Evolutionary conservation across 2,113 vertebrate species (phyloP).

Genomic region (Ovibos moschatus): DNA sequence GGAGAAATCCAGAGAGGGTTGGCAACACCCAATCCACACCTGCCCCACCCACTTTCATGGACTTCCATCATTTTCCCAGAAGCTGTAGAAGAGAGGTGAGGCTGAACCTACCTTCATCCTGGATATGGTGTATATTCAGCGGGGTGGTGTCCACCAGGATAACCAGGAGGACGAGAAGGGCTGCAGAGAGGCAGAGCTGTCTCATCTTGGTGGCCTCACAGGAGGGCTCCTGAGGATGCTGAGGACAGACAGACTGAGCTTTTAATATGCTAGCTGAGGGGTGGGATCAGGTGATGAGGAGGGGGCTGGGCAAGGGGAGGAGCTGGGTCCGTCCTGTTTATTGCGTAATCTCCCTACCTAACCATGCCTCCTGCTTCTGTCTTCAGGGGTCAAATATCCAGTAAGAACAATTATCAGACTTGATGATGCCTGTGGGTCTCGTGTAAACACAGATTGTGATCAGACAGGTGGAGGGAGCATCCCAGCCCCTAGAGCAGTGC

Average conservation of each 20-base stretch:
- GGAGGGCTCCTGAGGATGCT: background rate
- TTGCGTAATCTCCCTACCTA: background rate
- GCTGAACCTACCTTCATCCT: background rate
- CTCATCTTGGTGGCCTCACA: background rate
- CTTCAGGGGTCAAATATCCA: background rate
- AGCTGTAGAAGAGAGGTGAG: background rate
- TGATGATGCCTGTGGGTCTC: background rate
- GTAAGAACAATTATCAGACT: background rate
- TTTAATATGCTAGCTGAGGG: background rate
- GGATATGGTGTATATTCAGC: accelerated
- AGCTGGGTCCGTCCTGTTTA: background rate
- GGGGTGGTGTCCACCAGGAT: background rate
- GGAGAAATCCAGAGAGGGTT: background rate
- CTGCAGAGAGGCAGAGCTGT: background rate
- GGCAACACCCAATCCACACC: background rate
- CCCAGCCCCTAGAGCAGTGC: background rate
- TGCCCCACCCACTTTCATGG: background rate
- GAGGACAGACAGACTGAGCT: background rate
- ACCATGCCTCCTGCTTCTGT: background rate
- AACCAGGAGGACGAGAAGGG: background rate
- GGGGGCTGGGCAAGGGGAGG: background rate
- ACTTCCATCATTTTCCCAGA: accelerated
- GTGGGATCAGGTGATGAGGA: background rate
- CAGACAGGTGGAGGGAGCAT: background rate
- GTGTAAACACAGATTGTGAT: background rate